phyloP scores from a whole-genome alignment of 30 jellyfish, hydroid and myxozoan genomes.

The Hydractinia symbiolongicarpus region DNA sequence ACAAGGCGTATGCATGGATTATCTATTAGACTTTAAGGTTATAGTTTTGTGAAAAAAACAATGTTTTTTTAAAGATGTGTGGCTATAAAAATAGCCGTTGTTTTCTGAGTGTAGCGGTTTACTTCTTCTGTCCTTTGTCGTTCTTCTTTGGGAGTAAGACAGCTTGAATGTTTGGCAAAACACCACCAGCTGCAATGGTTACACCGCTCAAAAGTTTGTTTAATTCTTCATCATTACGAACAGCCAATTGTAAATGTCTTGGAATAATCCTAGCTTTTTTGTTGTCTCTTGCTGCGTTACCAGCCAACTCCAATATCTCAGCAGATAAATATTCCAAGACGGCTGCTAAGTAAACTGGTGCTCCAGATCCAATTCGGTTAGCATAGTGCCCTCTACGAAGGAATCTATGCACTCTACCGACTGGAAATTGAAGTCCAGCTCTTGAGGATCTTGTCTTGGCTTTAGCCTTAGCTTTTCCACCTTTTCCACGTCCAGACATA shows the following conservation, averaged over 20 bases:
- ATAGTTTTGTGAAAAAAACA: too few relatives aligned
- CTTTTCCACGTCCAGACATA: slow-evolving; percentile 97
- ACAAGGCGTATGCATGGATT: too few relatives aligned
- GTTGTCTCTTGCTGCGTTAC: slow-evolving; percentile 99
- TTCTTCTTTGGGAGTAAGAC: slow-evolving; percentile 85
- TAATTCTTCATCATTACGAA: slow-evolving; percentile 92
- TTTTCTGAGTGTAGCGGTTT: background rate
- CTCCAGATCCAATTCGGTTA: slow-evolving; percentile 85
- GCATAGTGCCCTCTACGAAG: slow-evolving; percentile 83
- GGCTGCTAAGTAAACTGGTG: slow-evolving; percentile 97
- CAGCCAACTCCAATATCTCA: slow-evolving; percentile 96
- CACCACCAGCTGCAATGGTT: slow-evolving; percentile 96
- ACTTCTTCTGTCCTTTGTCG: slow-evolving; percentile 20
- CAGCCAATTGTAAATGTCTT: slow-evolving; percentile 94
- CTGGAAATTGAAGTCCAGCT: slow-evolving; percentile 98
- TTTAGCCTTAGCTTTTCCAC: slow-evolving; percentile 58
- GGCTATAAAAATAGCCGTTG: slow-evolving; percentile 20
- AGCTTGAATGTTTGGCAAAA: slow-evolving; percentile 84
- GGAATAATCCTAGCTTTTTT: slow-evolving; percentile 85
- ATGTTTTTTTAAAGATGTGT: slow-evolving; percentile 6
- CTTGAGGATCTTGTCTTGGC: slow-evolving; percentile 71
- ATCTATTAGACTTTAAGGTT: too few relatives aligned
- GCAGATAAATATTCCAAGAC: slow-evolving; percentile 94
- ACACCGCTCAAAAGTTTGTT: slow-evolving; percentile 91
- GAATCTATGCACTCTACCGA: slow-evolving; percentile 85